Evolutionary conservation across 2,797 vertebrate genomes (phyloP).

Genomic region (Leuciscus waleckii): DNA sequence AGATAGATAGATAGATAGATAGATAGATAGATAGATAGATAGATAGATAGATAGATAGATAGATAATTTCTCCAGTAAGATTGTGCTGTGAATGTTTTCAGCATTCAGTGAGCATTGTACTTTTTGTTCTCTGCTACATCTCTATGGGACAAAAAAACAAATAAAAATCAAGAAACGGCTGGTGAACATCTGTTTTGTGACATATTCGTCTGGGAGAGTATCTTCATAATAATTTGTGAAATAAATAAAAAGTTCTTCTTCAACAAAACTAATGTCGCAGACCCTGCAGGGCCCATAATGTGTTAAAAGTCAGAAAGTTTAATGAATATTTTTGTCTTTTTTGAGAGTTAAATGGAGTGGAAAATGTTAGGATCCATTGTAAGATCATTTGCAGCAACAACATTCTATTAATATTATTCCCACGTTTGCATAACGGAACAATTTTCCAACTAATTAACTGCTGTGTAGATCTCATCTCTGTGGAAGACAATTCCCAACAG

Average conservation of each 20-base stretch:
- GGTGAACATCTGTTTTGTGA: constrained; percentile 10
- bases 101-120: not conserved
- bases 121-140: not conserved
- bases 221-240: not conserved
- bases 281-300: not conserved
- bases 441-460: constrained; percentile 48
- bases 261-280: not conserved
- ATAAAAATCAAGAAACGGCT: not conserved
- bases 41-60: too few species aligned
- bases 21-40: not conserved
- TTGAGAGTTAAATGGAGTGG: not conserved
- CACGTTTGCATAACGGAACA: constrained; percentile 49
- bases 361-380: not conserved
- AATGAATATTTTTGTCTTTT: not conserved
- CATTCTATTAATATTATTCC: constrained; percentile 51
- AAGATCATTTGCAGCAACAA: not conserved
- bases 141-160: not conserved
- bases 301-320: not conserved
- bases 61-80: too few species aligned
- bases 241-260: not conserved
- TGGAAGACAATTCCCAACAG: constrained; percentile 60
- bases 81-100: not conserved
- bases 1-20: not conserved
- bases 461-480: constrained; percentile 50
- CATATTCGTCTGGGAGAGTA: not conserved